Conservation (phyloP, 1,140 invertebrate genomes). For the Oreohelix idahoensis region DNA sequence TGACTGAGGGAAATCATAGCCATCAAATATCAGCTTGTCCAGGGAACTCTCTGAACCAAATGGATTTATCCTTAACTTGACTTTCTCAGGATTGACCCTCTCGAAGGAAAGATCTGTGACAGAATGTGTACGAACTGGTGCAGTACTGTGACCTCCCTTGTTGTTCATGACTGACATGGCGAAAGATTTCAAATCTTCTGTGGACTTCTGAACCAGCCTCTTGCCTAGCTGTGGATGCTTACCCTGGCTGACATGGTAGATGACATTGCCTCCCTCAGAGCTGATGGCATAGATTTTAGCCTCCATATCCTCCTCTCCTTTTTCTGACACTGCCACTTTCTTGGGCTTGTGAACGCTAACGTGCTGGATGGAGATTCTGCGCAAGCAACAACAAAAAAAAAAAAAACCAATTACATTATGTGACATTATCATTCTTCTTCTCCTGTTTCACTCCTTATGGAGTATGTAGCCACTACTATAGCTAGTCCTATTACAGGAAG, state of each 20-base stretch:
- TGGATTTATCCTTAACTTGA: constrained; percentile 71
- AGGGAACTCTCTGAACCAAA: constrained; percentile 69
- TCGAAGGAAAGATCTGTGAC: constrained; percentile 69
- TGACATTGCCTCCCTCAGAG: constrained; percentile 87
- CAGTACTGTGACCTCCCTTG: constrained; percentile 54
- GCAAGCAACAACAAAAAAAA: background rate
- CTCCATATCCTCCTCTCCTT: constrained; percentile 67
- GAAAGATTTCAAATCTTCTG: constrained; percentile 65
- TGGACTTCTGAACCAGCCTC: constrained; percentile 54
- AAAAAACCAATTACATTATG: too few relatives aligned
- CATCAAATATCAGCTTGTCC: constrained; percentile 67
- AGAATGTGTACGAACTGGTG: constrained; percentile 52
- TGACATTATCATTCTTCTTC: too few relatives aligned
- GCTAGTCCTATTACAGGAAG: too few relatives aligned
- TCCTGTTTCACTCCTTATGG: too few relatives aligned
- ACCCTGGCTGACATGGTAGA: constrained; percentile 82
- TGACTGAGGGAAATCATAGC: constrained; percentile 53
- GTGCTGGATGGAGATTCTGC: constrained; percentile 85
- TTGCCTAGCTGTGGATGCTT: constrained; percentile 37
- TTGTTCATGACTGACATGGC: constrained; percentile 64
- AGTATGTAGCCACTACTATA: too few relatives aligned
- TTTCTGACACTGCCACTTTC: constrained; percentile 71
- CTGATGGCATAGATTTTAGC: constrained; percentile 89
- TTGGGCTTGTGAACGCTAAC: constrained; percentile 84
- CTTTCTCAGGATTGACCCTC: constrained; percentile 62